Percentiles rank a stretch among this genome's conserved stretches.
These are phyloP conservation scores for Hydrophis major DNA, from an alignment of 2,797 vertebrate species.

Conservation along the genomic window DNA sequence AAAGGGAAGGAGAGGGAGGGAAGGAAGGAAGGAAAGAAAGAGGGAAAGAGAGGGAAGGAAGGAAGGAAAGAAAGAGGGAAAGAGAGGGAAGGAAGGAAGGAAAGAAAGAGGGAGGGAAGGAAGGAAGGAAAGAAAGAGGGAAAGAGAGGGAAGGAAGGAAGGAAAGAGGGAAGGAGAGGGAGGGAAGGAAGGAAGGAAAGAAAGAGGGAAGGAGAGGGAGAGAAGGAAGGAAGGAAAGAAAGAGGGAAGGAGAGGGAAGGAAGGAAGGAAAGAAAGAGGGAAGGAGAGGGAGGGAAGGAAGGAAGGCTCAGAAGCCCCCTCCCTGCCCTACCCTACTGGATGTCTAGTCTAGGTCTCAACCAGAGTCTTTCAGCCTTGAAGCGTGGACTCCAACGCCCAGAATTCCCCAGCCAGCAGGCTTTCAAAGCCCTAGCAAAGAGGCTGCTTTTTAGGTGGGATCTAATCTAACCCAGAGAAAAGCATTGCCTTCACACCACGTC, in stretches of 20 bases:
- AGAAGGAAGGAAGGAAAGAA: neutral
- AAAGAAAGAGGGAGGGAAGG: too few relatives aligned
- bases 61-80: accelerated
- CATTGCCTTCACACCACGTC: accelerated
- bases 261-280: neutral
- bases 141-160: too few relatives aligned
- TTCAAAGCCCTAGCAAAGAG: too few relatives aligned
- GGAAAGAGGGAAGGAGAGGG: accelerated
- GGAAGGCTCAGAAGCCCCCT: neutral
- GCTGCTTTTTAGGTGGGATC: neutral
- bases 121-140: too few relatives aligned
- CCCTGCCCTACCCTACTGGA: neutral
- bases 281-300: neutral
- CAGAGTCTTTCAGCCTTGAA: neutral
- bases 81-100: too few relatives aligned
- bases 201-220: accelerated
- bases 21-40: too few relatives aligned
- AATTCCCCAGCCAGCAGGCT: neutral
- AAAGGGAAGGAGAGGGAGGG: too few relatives aligned
- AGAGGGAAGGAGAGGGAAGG: too few relatives aligned
- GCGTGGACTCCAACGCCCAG: neutral
- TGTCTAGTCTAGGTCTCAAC: neutral
- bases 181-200: too few relatives aligned
- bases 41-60: too few relatives aligned
- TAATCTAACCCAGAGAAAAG: neutral